These are phyloP conservation scores for Drosophila persimilis DNA, from an alignment of 1,140 invertebrate genomes.

Conservation along the genomic window DNA sequence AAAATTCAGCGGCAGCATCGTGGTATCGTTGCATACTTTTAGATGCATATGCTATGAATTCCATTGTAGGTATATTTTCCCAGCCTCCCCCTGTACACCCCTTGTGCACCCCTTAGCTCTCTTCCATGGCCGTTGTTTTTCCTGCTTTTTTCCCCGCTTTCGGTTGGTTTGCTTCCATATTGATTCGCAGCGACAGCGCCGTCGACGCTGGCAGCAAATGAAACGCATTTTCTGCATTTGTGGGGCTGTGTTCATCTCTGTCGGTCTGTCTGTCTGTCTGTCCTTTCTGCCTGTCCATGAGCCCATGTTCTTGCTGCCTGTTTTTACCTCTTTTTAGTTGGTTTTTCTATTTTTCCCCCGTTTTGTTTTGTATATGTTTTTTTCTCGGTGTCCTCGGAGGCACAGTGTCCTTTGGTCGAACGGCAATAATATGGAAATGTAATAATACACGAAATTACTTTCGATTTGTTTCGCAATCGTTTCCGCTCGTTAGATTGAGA, in stretches of 20 bases:
- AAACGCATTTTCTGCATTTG: constrained; percentile 70
- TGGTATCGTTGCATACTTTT: constrained; percentile 53
- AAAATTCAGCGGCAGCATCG: constrained; percentile 5
- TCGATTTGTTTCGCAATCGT: constrained; percentile 10
- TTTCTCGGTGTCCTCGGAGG: not conserved
- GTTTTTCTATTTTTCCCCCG: not conserved
- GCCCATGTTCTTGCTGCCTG: constrained; percentile 29
- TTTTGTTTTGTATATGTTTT: constrained; percentile 16
- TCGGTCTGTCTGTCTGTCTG: constrained; percentile 29
- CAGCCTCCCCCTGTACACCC: constrained; percentile 3
- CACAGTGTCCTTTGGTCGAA: not conserved
- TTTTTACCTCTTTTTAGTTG: constrained; percentile 18
- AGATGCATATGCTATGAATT: constrained; percentile 52
- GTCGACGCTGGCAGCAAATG: constrained; percentile 4
- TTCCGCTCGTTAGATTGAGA: constrained; percentile 2
- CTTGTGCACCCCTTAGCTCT: constrained; percentile 5
- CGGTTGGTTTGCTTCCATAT: constrained; percentile 51
- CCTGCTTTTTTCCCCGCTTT: constrained; percentile 20
- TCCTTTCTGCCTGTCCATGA: constrained; percentile 23
- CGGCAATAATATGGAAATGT: not conserved
- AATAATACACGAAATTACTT: too few relatives aligned
- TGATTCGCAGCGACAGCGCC: constrained; percentile 57
- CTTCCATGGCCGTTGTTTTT: constrained; percentile 44
- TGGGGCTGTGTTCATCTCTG: constrained; percentile 43
- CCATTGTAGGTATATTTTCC: constrained; percentile 50